Conservation (phyloP, 2,113 vertebrate genomes). For the Entosphenus tridentatus region DNA sequence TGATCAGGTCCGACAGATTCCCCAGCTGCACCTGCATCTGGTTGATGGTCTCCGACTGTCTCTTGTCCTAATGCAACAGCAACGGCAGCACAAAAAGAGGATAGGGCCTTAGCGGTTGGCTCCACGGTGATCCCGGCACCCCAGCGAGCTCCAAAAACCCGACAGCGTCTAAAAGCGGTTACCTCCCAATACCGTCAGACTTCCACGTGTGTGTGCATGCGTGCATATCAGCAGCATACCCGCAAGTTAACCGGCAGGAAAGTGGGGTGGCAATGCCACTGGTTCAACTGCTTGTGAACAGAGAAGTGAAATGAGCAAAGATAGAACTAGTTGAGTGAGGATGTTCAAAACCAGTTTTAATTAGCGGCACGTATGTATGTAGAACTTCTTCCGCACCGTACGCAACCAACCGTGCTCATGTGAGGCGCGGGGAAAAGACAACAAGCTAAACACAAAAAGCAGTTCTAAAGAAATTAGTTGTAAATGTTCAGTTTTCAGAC, state of each 20-base stretch:
- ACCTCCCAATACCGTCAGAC: neutral
- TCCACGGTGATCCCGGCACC: neutral
- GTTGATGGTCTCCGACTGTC: constrained; percentile 84
- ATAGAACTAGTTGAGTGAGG: too few species aligned
- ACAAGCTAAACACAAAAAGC: neutral
- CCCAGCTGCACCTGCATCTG: constrained; percentile 60
- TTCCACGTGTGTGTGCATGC: neutral
- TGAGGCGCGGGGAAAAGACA: too few species aligned
- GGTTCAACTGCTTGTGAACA: too few species aligned
- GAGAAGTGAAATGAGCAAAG: too few species aligned
- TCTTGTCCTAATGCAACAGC: constrained; percentile 39
- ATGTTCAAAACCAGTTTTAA: too few species aligned
- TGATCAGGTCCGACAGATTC: constrained; percentile 60
- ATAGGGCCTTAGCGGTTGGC: neutral
- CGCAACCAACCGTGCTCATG: too few species aligned
- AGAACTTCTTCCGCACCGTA: too few species aligned
- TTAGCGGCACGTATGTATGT: too few species aligned
- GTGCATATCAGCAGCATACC: too few species aligned
- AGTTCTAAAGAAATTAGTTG: neutral
- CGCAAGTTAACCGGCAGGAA: too few species aligned
- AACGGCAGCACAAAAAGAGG: constrained; percentile 10
- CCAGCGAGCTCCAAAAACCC: constrained; percentile 7
- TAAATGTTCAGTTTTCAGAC: too few species aligned
- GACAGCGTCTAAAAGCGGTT: neutral
- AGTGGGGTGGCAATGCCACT: too few species aligned